phyloP scores from a whole-genome alignment of 2,113 vertebrate genomes.

The Oryzias woworae region DNA sequence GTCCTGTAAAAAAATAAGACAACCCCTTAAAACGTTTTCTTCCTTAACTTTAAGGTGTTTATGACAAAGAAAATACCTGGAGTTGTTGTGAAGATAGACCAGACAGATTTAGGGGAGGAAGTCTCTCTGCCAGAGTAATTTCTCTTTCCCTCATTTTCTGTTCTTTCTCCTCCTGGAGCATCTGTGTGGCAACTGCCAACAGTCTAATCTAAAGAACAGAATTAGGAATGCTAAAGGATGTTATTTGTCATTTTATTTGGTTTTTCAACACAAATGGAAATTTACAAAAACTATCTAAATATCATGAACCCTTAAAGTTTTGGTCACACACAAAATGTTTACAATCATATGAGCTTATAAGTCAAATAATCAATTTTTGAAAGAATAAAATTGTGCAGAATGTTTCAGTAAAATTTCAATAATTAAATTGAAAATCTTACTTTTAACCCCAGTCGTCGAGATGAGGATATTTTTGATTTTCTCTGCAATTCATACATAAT shows the following conservation, averaged over 20 bases:
- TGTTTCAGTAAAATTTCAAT: too few species aligned
- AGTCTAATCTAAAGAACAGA: conserved; percentile 55
- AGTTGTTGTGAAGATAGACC: conserved; percentile 56
- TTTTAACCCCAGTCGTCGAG: conserved; percentile 60
- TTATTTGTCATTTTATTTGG: not conserved
- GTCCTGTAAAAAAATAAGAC: conserved; percentile 39
- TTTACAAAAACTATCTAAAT: too few species aligned
- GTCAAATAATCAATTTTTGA: not conserved
- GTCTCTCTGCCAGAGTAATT: conserved; percentile 41
- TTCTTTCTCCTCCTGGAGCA: conserved; percentile 53
- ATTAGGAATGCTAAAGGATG: not conserved
- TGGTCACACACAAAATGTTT: too few species aligned
- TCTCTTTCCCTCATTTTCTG: conserved; percentile 54
- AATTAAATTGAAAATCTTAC: conserved; percentile 11
- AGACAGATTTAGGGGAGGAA: conserved; percentile 47
- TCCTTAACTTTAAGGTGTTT: not conserved
- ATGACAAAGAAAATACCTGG: conserved; percentile 27
- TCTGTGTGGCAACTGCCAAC: conserved; percentile 53
- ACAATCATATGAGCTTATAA: not conserved
- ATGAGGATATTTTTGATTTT: conserved; percentile 64
- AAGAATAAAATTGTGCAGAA: not conserved
- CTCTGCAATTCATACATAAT: conserved; percentile 30
- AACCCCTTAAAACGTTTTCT: not conserved
- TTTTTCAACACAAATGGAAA: too few species aligned
- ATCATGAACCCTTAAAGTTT: too few species aligned